A percentile compares a stretch with the other conserved stretches of the same genome.
These are phyloP conservation scores for Epizoanthus rinbou DNA, from an alignment of 92 coral and sea anemone species.

Conservation along the genomic window DNA sequence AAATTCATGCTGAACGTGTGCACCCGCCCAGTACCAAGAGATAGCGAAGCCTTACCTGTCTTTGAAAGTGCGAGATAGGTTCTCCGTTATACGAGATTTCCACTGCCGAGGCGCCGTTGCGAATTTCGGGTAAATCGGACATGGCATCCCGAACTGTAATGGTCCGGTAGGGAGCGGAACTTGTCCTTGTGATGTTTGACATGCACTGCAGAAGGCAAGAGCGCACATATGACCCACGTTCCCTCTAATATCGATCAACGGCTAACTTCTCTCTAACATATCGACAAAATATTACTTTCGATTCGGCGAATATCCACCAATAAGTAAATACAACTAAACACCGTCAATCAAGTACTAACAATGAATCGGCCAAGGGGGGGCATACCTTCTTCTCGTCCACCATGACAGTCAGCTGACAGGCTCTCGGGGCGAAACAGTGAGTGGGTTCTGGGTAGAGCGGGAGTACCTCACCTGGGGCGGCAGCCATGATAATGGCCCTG, in stretches of 20 bases:
- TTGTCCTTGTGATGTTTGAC: conserved; percentile 88
- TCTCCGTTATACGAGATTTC: conserved; percentile 89
- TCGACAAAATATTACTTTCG: no score
- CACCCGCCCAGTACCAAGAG: no score
- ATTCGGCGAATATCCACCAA: no score
- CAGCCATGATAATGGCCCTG: conserved; percentile 95
- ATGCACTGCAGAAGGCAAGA: conserved; percentile 53
- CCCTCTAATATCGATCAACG: no score
- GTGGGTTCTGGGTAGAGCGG: conserved; percentile 98
- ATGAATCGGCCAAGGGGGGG: no score
- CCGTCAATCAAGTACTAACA: no score
- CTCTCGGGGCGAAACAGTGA: conserved; percentile 95
- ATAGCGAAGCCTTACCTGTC: conserved; percentile 60
- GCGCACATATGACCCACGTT: background rate
- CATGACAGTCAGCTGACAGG: conserved; percentile 88
- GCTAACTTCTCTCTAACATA: no score
- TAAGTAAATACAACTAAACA: no score
- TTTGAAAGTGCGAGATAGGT: conserved; percentile 89
- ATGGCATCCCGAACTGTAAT: conserved; percentile 97
- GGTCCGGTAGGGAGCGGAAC: conserved; percentile 95
- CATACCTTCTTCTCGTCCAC: conserved; percentile 90
- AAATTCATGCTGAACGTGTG: no score
- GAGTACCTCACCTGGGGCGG: conserved; percentile 96
- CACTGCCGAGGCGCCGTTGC: conserved; percentile 75
- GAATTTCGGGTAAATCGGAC: conserved; percentile 95